Evolutionary conservation across 30 jellyfish, hydroid and myxozoan genomes (phyloP).

Genomic region (Clytia hemisphaerica): DNA sequence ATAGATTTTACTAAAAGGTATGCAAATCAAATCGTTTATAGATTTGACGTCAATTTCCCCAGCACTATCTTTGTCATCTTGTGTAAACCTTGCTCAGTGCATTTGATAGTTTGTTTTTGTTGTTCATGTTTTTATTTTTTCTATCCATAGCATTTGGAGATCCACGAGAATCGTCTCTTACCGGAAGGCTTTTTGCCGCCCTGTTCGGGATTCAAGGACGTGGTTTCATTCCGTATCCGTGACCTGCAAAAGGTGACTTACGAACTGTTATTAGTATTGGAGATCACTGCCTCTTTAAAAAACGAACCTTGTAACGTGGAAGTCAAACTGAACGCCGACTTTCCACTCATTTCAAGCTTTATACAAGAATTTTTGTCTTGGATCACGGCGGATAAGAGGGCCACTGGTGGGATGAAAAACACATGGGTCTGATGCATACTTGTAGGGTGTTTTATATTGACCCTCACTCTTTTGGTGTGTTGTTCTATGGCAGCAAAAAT

Average conservation of each 20-base stretch:
- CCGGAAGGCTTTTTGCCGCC: neutral
- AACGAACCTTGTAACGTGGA: neutral
- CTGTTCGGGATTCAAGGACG: neutral
- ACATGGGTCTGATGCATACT: conserved; percentile 45
- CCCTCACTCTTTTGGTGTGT: too few relatives aligned
- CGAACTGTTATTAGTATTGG: conserved; percentile 12
- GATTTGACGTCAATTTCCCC: too few relatives aligned
- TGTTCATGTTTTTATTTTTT: neutral
- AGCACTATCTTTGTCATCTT: too few relatives aligned
- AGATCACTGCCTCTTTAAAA: neutral
- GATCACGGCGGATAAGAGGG: neutral
- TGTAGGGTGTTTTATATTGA: too few relatives aligned
- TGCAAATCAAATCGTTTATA: too few relatives aligned
- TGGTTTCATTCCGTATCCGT: neutral
- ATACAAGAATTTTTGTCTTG: conserved; percentile 3
- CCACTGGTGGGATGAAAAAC: conserved; percentile 17
- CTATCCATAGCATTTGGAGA: conserved; percentile 2
- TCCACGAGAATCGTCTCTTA: neutral
- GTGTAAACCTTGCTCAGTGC: too few relatives aligned
- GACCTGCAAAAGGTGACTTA: conserved; percentile 7
- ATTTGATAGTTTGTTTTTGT: too few relatives aligned
- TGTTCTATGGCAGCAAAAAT: too few relatives aligned
- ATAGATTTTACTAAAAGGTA: too few relatives aligned
- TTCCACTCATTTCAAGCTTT: conserved; percentile 17
- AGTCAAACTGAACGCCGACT: conserved; percentile 21